These are phyloP conservation scores for Artemia sinica DNA, from an alignment of 2,888 invertebrate genomes.

Conservation along the genomic window DNA sequence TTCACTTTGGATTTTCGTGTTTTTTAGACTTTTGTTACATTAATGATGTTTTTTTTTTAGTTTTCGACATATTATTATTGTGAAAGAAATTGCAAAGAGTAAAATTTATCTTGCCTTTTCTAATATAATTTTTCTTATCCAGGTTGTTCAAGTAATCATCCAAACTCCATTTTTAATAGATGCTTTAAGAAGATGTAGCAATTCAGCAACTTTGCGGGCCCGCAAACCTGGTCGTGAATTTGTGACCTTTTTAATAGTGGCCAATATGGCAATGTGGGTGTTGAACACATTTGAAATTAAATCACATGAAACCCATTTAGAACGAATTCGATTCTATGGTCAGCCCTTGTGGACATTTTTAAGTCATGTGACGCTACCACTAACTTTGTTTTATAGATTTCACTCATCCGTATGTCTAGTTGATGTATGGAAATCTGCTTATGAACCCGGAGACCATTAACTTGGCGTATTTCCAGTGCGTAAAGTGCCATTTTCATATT, in stretches of 20 bases:
- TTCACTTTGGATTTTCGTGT: neutral
- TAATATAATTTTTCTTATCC: constrained; percentile 26
- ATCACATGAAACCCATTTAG: constrained; percentile 37
- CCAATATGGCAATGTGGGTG: constrained; percentile 59
- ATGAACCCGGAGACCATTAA: constrained; percentile 38
- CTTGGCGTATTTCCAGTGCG: neutral
- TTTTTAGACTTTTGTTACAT: neutral
- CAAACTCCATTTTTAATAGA: constrained; percentile 57
- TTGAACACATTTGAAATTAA: constrained; percentile 50
- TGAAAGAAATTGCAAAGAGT: too few relatives aligned
- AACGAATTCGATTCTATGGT: constrained; percentile 49
- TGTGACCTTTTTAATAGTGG: constrained; percentile 53
- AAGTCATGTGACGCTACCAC: constrained; percentile 50
- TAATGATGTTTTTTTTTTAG: neutral
- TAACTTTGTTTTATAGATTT: constrained; percentile 59
- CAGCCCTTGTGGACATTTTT: constrained; percentile 46
- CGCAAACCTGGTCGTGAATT: constrained; percentile 55
- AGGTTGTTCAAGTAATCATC: constrained; percentile 51
- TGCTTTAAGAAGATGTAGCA: constrained; percentile 53
- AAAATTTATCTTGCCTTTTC: too few relatives aligned
- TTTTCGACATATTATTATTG: too few relatives aligned
- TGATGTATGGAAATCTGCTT: constrained; percentile 59
- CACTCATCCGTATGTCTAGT: constrained; percentile 60
- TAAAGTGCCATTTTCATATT: too few relatives aligned
- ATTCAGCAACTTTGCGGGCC: constrained; percentile 42